Percentiles rank a stretch among this genome's conserved stretches.
Evolutionary conservation across 2,797 vertebrate species (phyloP).

Genomic region (Neosilurus mollespiculum): DNA sequence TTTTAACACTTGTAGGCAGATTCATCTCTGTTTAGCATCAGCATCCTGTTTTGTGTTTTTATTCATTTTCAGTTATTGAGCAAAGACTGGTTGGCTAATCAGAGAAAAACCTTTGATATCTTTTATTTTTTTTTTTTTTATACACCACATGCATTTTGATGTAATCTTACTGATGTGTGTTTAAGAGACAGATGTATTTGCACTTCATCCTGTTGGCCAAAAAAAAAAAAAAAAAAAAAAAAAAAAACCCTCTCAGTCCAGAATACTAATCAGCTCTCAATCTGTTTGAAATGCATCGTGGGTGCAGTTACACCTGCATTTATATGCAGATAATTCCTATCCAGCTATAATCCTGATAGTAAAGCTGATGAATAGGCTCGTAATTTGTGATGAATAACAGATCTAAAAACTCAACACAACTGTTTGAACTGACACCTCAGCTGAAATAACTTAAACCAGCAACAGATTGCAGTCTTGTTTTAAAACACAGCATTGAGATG

Average conservation of each 20-base stretch:
- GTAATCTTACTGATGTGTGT: not conserved
- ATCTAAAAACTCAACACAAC: slow-evolving; percentile 1
- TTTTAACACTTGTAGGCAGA: not conserved
- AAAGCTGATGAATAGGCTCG: slow-evolving; percentile 15
- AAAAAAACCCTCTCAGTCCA: not conserved
- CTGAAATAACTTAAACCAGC: not conserved
- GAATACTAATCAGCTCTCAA: slow-evolving; percentile 11
- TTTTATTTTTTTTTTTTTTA: not conserved
- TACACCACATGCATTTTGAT: not conserved
- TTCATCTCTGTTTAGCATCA: not conserved
- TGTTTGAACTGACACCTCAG: not conserved
- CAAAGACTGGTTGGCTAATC: not conserved
- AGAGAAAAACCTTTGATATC: not conserved
- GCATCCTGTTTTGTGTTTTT: not conserved
- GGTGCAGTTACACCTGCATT: slow-evolving; percentile 7
- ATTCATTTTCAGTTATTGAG: not conserved
- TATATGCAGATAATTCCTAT: slow-evolving; percentile 11
- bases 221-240: no score
- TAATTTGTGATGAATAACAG: not conserved
- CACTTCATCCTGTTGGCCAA: not conserved
- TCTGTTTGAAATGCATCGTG: slow-evolving; percentile 17
- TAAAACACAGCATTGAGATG: not conserved
- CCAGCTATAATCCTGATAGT: slow-evolving; percentile 8
- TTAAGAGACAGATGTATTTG: slow-evolving; percentile 15
- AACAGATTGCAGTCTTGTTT: not conserved